Base-by-base conservation (phyloP, 2,888 invertebrate genomes). In the Masnerella sp. region DNA sequence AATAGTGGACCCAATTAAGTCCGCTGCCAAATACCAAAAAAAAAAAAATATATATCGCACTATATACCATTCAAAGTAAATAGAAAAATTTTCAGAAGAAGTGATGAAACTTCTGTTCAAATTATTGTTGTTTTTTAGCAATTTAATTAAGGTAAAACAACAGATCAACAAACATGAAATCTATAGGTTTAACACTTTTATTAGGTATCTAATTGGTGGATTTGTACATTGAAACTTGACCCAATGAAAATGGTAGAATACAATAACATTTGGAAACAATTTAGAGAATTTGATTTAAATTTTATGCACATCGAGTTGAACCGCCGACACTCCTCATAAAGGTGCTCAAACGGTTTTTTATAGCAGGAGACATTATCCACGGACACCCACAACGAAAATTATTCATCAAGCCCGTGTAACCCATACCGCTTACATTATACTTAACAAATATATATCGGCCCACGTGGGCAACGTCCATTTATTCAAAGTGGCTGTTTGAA, bases 361-460 rank as follows among this genome's bases (percentile, higher is more conserved):
- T 17, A 12, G 56, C 47, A 12, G 22, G 25, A 40, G 20, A 62
- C 47, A 47, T 69, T 69, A 69, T 69, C 42, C 56, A 49, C 38
- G 70, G 12, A 70, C 62, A 70, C 62, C 70, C 70, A 68, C 73
- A 30, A 64, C 40, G 51, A 68, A 64, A 64, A 69, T 69, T 58
- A 64, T 69, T 64, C 74, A 69, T 69, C 61, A 62, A 49, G 40
- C 32, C 28, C 62, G 22, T 68, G 62, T 74, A 65, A 61, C 72
- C 32, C 32, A 52, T 67, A 32, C 52, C 54, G 65, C 52, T 65
- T 59, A 59, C 67, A 61, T 72, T 72, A 61, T 59, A 45, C 59
- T 47, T 49, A 61, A 73, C 47, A 59, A 67, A 49, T 56, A 56
- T 62, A 62, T 68, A 62, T 62, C 54, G 54, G 45, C 61, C 62